Conservation (phyloP, 2,113 vertebrate species). For the Corythoichthys intestinalis region DNA sequence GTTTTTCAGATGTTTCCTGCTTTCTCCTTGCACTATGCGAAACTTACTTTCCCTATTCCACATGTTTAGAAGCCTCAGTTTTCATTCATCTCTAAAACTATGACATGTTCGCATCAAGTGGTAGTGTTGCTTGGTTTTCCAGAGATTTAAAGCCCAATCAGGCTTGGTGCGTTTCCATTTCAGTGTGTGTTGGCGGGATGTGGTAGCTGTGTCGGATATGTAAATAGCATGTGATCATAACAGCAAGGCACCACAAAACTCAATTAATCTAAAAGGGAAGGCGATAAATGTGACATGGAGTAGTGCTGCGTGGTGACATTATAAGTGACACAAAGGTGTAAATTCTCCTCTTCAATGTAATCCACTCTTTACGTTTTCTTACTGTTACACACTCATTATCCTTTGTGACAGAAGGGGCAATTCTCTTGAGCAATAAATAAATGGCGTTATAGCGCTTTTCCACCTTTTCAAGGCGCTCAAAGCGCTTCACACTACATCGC, state of each 20-base stretch:
- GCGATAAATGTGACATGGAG: not conserved
- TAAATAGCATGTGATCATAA: not conserved
- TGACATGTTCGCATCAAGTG: not conserved
- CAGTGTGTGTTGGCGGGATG: not conserved
- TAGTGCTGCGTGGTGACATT: not conserved
- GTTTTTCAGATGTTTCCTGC: conserved; percentile 48
- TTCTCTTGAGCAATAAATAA: not conserved
- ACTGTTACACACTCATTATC: not conserved
- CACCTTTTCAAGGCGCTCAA: too few species aligned
- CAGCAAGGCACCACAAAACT: not conserved
- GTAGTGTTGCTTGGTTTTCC: conserved; percentile 2
- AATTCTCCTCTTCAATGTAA: not conserved
- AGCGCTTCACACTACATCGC: too few species aligned
- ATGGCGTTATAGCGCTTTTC: not conserved
- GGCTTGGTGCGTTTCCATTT: not conserved
- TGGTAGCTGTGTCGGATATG: not conserved
- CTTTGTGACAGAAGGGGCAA: not conserved
- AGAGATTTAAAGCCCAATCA: not conserved
- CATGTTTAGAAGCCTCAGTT: conserved; percentile 44
- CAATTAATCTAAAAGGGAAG: not conserved
- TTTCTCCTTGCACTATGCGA: conserved; percentile 37
- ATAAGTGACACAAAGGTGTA: not conserved
- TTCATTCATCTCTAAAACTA: conserved; percentile 21
- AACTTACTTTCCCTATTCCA: conserved; percentile 52
- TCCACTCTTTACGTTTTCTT: not conserved